These are phyloP conservation scores for Tor tambroides DNA, from an alignment of 2,113 vertebrate genomes.

Conservation along the genomic window DNA sequence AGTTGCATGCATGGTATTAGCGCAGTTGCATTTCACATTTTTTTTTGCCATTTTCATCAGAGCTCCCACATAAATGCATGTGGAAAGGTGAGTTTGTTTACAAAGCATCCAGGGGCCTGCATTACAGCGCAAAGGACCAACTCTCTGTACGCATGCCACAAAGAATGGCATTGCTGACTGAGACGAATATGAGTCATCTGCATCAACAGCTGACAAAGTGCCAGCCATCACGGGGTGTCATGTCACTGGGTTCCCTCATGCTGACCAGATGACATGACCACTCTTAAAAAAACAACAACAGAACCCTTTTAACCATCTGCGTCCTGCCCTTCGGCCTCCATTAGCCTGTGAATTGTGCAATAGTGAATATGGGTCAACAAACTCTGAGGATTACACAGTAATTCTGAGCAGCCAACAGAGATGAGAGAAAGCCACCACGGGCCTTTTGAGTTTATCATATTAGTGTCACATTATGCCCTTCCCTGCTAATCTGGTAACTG, in stretches of 20 bases:
- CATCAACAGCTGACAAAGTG: conserved; percentile 62
- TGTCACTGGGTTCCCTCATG: conserved; percentile 33
- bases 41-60: background rate
- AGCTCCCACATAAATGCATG: background rate
- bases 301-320: background rate
- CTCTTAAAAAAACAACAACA: background rate
- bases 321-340: background rate
- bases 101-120: background rate
- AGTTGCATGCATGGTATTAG: no score
- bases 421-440: background rate
- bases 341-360: conserved; percentile 4
- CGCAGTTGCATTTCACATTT: background rate
- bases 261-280: conserved; percentile 32
- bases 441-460: conserved; percentile 8
- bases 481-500: background rate
- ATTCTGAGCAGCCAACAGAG: background rate
- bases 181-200: conserved; percentile 58
- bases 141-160: background rate
- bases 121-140: background rate
- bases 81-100: conserved; percentile 21
- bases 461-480: conserved; percentile 31
- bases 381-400: background rate
- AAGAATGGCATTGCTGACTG: conserved; percentile 42
- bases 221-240: conserved; percentile 49
- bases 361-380: conserved; percentile 15